Conservation (phyloP, 35 echinoderm and acorn worm species). For the Anneissia japonica region DNA sequence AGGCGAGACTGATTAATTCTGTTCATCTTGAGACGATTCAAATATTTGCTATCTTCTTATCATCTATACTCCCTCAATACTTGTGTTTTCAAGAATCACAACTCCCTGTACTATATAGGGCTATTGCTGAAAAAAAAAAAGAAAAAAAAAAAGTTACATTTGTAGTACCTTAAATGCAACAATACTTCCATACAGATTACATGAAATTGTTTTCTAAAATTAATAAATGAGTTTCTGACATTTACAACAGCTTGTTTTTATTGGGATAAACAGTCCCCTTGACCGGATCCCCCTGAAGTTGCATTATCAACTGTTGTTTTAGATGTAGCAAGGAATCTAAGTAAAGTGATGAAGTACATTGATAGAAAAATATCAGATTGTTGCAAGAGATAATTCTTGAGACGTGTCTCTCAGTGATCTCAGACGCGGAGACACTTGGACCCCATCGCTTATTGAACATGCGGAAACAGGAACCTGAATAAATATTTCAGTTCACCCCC, state of each 20-base stretch:
- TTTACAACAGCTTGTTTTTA: not conserved
- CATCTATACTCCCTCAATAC: not conserved
- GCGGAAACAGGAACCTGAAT: not conserved
- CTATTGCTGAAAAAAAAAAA: no score
- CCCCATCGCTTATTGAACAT: not conserved
- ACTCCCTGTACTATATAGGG: no score
- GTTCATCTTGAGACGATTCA: not conserved
- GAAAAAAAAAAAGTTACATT: no score
- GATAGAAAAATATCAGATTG: not conserved
- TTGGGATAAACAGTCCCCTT: not conserved
- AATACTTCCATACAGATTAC: no score
- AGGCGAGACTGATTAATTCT: not conserved
- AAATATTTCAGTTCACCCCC: not conserved
- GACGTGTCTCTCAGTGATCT: not conserved
- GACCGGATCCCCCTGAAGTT: not conserved
- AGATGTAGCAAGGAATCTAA: not conserved
- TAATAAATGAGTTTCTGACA: no score
- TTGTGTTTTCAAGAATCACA: not conserved
- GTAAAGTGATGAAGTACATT: not conserved
- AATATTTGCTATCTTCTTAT: not conserved
- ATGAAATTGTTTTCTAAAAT: no score
- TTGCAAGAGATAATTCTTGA: not conserved
- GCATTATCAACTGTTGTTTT: not conserved
- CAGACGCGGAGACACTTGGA: not conserved
- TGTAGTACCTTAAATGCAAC: no score